Evolutionary conservation across 2,888 invertebrate genomes (phyloP), one percentile per base, ranked within the genome.

Genomic region (Hypsopygia costalis): DNA sequence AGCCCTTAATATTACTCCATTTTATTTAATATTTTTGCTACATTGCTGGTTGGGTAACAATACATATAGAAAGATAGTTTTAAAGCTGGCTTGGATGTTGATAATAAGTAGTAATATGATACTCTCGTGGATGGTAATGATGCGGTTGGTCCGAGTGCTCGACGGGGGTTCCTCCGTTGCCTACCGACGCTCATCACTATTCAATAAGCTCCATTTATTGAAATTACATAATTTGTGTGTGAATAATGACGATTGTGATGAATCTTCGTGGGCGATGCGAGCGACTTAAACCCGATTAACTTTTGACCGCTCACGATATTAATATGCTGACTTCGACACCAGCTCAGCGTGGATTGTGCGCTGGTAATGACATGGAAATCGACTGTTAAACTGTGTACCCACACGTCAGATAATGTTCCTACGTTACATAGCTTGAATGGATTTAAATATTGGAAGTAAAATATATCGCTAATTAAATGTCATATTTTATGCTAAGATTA

Each of bases 211-310:
- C 76, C 83, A 86, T 88, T 88, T 87, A 87, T 88, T 87, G 87
- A 87, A 88, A 87, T 88, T 87, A 88, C 82, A 86, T 87, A 88
- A 88, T 88, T 87, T 86, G 87, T 88, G 82, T 87, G 88, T 88
- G 88, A 88, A 88, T 88, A 82, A 88, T 88, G 87, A 87, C 83
- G 85, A 83, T 72, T 86, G 85, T 87, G 88, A 87, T 88, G 85
- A 81, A 88, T 87, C 86, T 82, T 86, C 85, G 85, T 87, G 85
- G 88, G 88, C 86, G 86, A 86, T 82, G 72, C 78, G 77, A 78
- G 74, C 69, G 85, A 81, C 85, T 85, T 86, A 83, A 78, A 83
- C 81, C 81, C 87, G 87, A 83, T 88, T 88, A 86, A 87, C 87
- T 80, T 87, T 88, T 88, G 87, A 88, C 87, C 86, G 85, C 61